Evolutionary conservation across 2,888 invertebrate genomes (phyloP).

Genomic region (Aradus depressus): DNA sequence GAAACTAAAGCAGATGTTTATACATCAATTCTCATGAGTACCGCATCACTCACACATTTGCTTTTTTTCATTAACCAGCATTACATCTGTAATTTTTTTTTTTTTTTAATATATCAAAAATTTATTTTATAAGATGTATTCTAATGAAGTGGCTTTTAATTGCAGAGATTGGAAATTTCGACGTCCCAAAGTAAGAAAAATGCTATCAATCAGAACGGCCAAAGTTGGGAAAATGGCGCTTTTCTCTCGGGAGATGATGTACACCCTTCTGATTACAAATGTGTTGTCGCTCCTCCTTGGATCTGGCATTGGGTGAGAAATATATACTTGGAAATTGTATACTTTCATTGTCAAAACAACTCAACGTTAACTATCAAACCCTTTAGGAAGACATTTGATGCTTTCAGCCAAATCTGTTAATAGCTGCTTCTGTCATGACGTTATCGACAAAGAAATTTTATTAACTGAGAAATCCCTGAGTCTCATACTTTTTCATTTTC

Average conservation of each 20-base stretch:
- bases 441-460: no score
- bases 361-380: background rate
- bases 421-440: no score
- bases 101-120: constrained; percentile 1
- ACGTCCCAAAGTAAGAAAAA: constrained; percentile 49
- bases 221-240: constrained; percentile 67
- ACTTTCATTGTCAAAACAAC: background rate
- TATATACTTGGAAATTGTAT: background rate
- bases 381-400: no score
- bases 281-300: constrained; percentile 79
- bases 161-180: constrained; percentile 75
- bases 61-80: no score
- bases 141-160: constrained; percentile 27
- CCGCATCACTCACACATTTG: no score
- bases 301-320: constrained; percentile 74
- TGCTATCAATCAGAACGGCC: constrained; percentile 50
- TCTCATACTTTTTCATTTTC: no score
- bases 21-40: no score
- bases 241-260: constrained; percentile 80
- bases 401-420: no score
- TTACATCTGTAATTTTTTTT: constrained; percentile 4
- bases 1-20: no score
- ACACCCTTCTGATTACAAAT: constrained; percentile 82
- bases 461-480: no score
- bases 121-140: no score